Evolutionary conservation across 2,888 invertebrate genomes (phyloP), one percentile per base, ranked within the genome.

Genomic region (Epinotia ramella): DNA sequence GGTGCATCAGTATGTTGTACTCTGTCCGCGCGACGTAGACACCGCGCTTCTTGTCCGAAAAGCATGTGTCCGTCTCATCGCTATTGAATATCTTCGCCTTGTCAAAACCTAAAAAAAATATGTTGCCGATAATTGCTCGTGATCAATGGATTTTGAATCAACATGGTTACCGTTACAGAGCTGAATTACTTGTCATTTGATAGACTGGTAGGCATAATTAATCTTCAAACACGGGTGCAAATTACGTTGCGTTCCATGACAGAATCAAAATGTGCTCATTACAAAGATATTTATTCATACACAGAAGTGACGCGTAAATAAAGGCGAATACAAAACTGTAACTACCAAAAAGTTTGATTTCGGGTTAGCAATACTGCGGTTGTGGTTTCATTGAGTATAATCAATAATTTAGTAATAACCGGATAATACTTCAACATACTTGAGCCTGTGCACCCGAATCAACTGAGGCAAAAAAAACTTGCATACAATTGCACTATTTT

Each of bases 1-100:
- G 99, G 80, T 97, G 97, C 98, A 99, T 99, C 86, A 98, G 96
- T 66, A 99, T 96, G 77, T 98, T 98, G 89, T 99, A 99, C 86
- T 99, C 97, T 0, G 98, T 98, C 75, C 98, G 95, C 0, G 98
- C 98, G 44, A 98, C 96, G 86, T 96, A 97, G 73, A 98, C 94
- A n/a, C 96, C 95, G 80, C 96, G 95, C 81, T 96, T 95, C 71
- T 95, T 95, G 77, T 96, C 95, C 0, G 97, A 92, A 0, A 97
- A 96, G 84, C 98, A 98, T 0, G 97, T 97, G 83, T 95, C 95
- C 0, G 94, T 90, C 18, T 89, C 95, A 0, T 94, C 90, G 72
- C 83, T 86, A 78, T 93, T 90, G 79, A 94, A 94, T 79, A 94
- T 92, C 81, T 91, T 90, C 3, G 91, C 83, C 81, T 91, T 91